A percentile compares a stretch with the other conserved stretches of the same genome.
Evolutionary conservation across 2,113 vertebrate genomes (phyloP).

Genomic region (Romanogobio albipinnatus): DNA sequence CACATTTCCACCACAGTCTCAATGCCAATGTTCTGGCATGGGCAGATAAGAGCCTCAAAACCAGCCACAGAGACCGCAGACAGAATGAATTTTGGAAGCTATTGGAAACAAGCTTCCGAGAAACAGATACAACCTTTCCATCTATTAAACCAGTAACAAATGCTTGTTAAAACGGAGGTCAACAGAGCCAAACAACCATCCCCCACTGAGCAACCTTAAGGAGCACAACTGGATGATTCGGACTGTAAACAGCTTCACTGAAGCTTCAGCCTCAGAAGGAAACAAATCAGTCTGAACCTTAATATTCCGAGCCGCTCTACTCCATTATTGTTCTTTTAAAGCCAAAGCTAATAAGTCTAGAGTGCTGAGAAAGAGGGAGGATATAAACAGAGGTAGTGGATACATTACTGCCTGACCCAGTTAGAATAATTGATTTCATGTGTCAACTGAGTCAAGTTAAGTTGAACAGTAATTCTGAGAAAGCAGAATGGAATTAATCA

Average conservation of each 20-base stretch:
- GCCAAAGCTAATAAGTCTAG: constrained; percentile 1
- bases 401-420: constrained; percentile 63
- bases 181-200: not conserved
- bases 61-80: constrained; percentile 42
- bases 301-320: constrained; percentile 17
- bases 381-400: constrained; percentile 33
- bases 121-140: constrained; percentile 26
- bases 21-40: constrained; percentile 56
- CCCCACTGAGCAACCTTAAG: not conserved
- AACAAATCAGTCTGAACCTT: not conserved
- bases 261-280: not conserved
- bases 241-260: constrained; percentile 16
- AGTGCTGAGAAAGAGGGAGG: constrained; percentile 28
- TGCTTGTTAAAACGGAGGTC: not conserved
- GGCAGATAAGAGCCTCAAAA: constrained; percentile 65
- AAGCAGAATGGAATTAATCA: constrained; percentile 60
- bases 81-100: constrained; percentile 26
- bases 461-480: constrained; percentile 57
- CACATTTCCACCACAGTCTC: constrained; percentile 46
- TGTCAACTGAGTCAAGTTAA: constrained; percentile 59
- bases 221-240: not conserved
- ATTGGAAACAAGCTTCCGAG: not conserved
- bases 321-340: constrained; percentile 36
- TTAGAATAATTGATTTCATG: constrained; percentile 66
- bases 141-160: constrained; percentile 30